Evolutionary conservation across 2,797 vertebrate genomes (phyloP).

Genomic region (Circus cinereus): DNA sequence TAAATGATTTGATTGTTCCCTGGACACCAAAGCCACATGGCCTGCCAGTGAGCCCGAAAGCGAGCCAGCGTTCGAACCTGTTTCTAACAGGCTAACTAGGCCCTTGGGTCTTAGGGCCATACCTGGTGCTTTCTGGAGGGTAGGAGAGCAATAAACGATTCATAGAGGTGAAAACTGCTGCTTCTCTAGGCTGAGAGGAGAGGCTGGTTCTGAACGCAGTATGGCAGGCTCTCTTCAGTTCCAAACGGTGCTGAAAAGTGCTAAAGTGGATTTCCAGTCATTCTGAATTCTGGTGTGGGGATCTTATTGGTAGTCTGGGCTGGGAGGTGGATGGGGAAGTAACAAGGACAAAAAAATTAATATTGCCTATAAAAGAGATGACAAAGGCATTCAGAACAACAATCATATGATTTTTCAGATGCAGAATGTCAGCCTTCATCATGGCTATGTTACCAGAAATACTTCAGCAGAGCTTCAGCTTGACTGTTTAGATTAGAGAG

Average conservation of each 20-base stretch:
- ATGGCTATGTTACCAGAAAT: neutral
- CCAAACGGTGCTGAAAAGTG: neutral
- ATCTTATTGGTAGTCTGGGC: neutral
- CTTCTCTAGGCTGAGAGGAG: neutral
- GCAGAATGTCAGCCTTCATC: neutral
- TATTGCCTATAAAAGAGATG: neutral
- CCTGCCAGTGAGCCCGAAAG: neutral
- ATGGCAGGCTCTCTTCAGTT: neutral
- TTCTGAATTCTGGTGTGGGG: neutral
- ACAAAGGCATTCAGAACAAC: neutral
- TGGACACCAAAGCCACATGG: neutral
- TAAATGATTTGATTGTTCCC: constrained; percentile 21
- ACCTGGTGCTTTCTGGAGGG: neutral
- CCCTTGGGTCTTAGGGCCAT: neutral
- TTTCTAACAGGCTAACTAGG: neutral
- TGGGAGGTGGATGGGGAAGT: neutral
- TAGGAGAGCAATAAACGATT: neutral
- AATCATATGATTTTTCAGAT: neutral
- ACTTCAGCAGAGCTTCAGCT: neutral
- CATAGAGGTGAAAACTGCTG: neutral
- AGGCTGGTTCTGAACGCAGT: neutral
- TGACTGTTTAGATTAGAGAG: neutral
- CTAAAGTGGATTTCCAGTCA: neutral
- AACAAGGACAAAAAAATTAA: neutral
- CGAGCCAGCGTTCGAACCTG: fast-evolving